Evolutionary conservation across 2,113 vertebrate genomes (phyloP).

Genomic region (Hyaena hyaena): DNA sequence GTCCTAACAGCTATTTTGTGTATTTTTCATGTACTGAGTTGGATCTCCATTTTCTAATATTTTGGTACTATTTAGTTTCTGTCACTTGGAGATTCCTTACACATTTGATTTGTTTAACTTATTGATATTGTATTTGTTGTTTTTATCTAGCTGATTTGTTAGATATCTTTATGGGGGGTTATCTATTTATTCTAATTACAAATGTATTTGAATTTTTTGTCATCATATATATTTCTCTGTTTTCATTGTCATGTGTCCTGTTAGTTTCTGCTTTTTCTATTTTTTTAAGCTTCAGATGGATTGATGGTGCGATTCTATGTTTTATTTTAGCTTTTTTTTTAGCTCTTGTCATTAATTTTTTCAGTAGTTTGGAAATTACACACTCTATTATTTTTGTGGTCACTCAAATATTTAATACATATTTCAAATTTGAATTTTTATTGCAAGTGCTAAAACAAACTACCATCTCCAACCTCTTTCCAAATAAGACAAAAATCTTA

Average conservation of each 20-base stretch:
- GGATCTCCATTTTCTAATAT: background rate
- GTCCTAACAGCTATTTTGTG: background rate
- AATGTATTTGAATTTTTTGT: background rate
- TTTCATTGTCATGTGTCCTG: background rate
- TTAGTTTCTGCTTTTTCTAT: background rate
- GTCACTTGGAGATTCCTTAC: background rate
- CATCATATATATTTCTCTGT: background rate
- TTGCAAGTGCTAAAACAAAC: background rate
- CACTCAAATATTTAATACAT: background rate
- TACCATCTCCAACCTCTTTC: background rate
- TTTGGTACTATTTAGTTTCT: background rate
- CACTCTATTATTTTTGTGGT: background rate
- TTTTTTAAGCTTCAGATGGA: background rate
- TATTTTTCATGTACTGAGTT: background rate
- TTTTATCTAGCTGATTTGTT: background rate
- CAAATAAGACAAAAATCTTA: background rate
- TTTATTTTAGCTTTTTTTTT: background rate
- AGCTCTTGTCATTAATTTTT: background rate
- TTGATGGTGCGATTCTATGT: background rate
- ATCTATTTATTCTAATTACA: background rate
- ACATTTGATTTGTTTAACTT: background rate
- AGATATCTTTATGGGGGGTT: background rate
- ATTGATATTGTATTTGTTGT: background rate
- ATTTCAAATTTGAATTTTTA: background rate
- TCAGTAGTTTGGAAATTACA: background rate